Evolutionary conservation across 2,888 invertebrate species (phyloP), one percentile per base, ranked within the genome.

Genomic region (Heliconius charithonia): DNA sequence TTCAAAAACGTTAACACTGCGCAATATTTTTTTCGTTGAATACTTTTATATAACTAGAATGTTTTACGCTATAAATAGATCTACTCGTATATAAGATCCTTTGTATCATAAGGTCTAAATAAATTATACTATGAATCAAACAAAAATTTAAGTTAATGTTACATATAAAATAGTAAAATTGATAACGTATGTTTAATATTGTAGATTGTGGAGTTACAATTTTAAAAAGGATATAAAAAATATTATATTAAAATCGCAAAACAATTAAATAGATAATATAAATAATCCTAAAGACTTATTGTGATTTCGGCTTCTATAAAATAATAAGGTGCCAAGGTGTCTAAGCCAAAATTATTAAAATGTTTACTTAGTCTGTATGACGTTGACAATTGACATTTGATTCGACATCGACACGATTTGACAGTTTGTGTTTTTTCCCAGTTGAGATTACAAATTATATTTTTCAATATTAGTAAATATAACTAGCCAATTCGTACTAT

Each of bases 371-470:
- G 32, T 72, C 6, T 56, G 2, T n/a, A 37, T 59, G 59, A 72
- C 72, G 25, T 59, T 72, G 72, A 72, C 72, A 72, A 25, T 72
- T 37, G 25, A 72, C 72, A 72, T 37, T 72, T 37, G 25, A 72
- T 9, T 59, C 59, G 72, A 72, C 72, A 72, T 59, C 72, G 72
- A 72, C 72, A 72, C 59, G 71, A 56, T 72, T 59, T 72, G 72
- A 72, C 72, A 59, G 56, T 25, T 32, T 29, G 7, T 56, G 22
- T 71, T 56, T 72, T 16, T 72, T 19, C 51, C 2, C 19, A 45
- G 25, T 69, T 16, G 25, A 25, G 41, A 41, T 25, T 25, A 37
- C 3, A 32, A 72, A n/a, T n/a, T n/a, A 32, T n/a, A n/a, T 16
- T 45, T 27, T 72, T 59, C 29, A 37, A 51, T 37, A 72, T 32